Percentiles rank a stretch among this genome's conserved stretches.
These are phyloP conservation scores for Hydra vulgaris DNA, from an alignment of 30 jellyfish, hydroid and myxozoan genomes.

Conservation along the genomic window DNA sequence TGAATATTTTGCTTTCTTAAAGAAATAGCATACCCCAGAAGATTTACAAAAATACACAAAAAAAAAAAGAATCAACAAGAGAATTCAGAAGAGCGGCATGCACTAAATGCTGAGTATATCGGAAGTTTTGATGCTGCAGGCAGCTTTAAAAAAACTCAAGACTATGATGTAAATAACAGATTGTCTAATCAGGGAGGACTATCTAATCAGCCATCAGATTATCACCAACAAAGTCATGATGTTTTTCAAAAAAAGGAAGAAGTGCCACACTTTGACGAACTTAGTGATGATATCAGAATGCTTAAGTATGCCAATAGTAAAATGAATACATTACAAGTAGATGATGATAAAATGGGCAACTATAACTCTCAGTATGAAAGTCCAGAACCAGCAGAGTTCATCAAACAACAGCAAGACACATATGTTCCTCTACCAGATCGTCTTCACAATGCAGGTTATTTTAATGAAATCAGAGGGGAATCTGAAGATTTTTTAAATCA, in stretches of 20 bases:
- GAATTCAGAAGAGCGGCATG: not conserved
- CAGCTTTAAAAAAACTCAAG: not conserved
- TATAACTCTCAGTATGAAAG: constrained; percentile 10
- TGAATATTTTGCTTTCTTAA: too few species aligned
- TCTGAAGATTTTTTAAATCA: not conserved
- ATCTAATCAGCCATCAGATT: not conserved
- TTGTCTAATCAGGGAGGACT: not conserved
- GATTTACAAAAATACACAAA: not conserved
- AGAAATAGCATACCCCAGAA: too few species aligned
- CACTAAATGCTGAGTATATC: not conserved
- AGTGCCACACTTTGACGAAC: not conserved
- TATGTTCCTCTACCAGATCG: constrained; percentile 9
- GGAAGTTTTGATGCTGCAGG: not conserved
- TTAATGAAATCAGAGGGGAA: not conserved
- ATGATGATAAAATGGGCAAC: constrained; percentile 16
- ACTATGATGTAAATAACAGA: not conserved
- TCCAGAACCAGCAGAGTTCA: not conserved
- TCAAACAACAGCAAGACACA: not conserved
- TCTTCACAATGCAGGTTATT: not conserved
- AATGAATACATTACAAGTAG: constrained; percentile 2
- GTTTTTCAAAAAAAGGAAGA: not conserved
- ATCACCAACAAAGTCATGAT: not conserved
- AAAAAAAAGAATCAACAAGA: not conserved
- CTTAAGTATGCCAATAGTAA: constrained; percentile 5
- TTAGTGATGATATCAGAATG: constrained; percentile 7